Evolutionary conservation across 92 coral and sea anemone species (phyloP).

Genomic region (Metridium senile): DNA sequence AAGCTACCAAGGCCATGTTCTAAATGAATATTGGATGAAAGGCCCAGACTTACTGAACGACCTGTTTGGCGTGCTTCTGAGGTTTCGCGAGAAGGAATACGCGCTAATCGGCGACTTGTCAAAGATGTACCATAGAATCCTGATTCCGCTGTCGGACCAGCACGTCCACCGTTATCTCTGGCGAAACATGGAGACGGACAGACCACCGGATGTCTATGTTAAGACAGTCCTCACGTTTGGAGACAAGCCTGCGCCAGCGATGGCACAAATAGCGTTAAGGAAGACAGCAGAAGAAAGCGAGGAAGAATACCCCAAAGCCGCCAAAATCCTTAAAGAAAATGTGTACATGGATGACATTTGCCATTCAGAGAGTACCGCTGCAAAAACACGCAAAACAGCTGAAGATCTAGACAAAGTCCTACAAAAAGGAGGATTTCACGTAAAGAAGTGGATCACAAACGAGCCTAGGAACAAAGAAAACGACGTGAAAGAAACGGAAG

Average conservation of each 20-base stretch:
- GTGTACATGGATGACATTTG: constrained; percentile 69
- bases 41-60: constrained; percentile 48
- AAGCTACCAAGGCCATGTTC: constrained; percentile 49
- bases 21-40: constrained; percentile 45
- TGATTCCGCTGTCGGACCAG: constrained; percentile 60
- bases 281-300: constrained; percentile 57
- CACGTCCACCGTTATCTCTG: constrained; percentile 66
- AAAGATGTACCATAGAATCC: constrained; percentile 59
- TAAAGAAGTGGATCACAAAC: constrained; percentile 42
- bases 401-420: constrained; percentile 49
- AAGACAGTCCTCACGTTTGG: constrained; percentile 60
- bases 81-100: constrained; percentile 48
- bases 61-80: constrained; percentile 46
- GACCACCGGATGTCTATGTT: constrained; percentile 56
- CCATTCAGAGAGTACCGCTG: constrained; percentile 43
- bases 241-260: constrained; percentile 55
- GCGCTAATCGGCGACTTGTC: constrained; percentile 55
- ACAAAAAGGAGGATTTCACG: constrained; percentile 59
- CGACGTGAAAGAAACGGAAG: neutral
- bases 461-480: neutral
- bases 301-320: constrained; percentile 53
- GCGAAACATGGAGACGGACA: constrained; percentile 54
- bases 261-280: constrained; percentile 52
- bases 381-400: constrained; percentile 41
- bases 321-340: constrained; percentile 53